Evolutionary conservation across 2,797 vertebrate genomes (phyloP).

Genomic region (Helostoma temminkii): DNA sequence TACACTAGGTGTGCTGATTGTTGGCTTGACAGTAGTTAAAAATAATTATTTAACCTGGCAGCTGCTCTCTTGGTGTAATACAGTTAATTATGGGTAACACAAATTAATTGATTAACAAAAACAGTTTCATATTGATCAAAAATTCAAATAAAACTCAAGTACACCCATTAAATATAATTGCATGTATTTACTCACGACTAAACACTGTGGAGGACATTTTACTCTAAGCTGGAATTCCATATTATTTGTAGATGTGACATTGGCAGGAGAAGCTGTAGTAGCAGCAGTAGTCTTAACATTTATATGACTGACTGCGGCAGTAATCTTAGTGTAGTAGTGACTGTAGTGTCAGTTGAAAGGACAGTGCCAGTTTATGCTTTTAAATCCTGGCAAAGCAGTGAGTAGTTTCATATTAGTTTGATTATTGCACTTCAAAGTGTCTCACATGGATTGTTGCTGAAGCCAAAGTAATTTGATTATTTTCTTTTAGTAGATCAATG

Average conservation of each 20-base stretch:
- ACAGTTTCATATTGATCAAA: background rate
- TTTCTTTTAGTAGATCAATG: constrained; percentile 40
- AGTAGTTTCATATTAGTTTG: constrained; percentile 39
- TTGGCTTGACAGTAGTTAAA: constrained; percentile 11
- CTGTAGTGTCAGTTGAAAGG: constrained; percentile 22
- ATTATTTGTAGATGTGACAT: constrained; percentile 12
- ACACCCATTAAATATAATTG: background rate
- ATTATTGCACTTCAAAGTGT: constrained; percentile 42
- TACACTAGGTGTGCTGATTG: constrained; percentile 18
- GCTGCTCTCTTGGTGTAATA: constrained; percentile 6
- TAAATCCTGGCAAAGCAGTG: constrained; percentile 34
- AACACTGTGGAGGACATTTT: too few species aligned
- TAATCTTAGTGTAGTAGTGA: background rate
- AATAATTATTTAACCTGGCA: constrained; percentile 22
- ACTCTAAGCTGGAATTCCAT: too few species aligned
- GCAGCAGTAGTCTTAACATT: constrained; percentile 20
- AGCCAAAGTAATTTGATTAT: constrained; percentile 30
- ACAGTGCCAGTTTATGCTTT: constrained; percentile 35
- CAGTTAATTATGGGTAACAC: constrained; percentile 3
- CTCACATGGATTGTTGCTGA: constrained; percentile 24
- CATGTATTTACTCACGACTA: too few species aligned
- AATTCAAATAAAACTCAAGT: background rate
- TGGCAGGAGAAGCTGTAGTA: constrained; percentile 16
- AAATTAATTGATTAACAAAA: background rate
- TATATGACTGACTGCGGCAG: constrained; percentile 21